Evolutionary conservation across 1,140 invertebrate genomes (phyloP).

Genomic region (Achatina immaculata): DNA sequence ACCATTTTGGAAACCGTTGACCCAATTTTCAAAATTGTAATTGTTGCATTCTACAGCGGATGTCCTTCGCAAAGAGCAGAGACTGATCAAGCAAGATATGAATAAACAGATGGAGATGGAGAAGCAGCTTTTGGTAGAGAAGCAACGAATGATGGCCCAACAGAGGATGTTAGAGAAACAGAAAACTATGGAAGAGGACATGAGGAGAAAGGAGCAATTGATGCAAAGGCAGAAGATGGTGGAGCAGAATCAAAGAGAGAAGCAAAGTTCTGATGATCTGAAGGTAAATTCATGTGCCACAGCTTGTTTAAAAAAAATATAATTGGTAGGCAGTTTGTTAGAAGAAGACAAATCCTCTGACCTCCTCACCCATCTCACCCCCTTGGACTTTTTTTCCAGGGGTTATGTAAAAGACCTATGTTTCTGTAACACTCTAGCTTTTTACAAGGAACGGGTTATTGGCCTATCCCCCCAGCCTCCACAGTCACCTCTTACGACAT

Average conservation of each 20-base stretch:
- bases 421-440: too few relatives aligned
- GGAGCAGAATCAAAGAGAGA: constrained; percentile 33
- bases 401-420: too few relatives aligned
- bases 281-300: constrained; percentile 18
- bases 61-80: constrained; percentile 26
- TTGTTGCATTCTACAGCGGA: constrained; percentile 29
- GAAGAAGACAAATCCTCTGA: neutral
- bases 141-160: constrained; percentile 44
- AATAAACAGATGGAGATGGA: constrained; percentile 41
- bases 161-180: constrained; percentile 45
- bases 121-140: constrained; percentile 41
- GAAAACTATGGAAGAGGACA: constrained; percentile 44
- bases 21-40: neutral
- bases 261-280: constrained; percentile 15
- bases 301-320: neutral
- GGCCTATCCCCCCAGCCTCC: too few relatives aligned
- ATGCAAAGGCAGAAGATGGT: constrained; percentile 46
- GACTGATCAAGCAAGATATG: constrained; percentile 24
- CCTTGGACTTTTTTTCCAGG: too few relatives aligned
- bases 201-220: constrained; percentile 42
- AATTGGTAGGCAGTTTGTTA: neutral
- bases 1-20: too few relatives aligned
- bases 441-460: too few relatives aligned
- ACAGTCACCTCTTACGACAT: too few relatives aligned
- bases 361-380: neutral